Evolutionary conservation across 2,797 vertebrate species (phyloP).

Genomic region (Parambassis ranga): DNA sequence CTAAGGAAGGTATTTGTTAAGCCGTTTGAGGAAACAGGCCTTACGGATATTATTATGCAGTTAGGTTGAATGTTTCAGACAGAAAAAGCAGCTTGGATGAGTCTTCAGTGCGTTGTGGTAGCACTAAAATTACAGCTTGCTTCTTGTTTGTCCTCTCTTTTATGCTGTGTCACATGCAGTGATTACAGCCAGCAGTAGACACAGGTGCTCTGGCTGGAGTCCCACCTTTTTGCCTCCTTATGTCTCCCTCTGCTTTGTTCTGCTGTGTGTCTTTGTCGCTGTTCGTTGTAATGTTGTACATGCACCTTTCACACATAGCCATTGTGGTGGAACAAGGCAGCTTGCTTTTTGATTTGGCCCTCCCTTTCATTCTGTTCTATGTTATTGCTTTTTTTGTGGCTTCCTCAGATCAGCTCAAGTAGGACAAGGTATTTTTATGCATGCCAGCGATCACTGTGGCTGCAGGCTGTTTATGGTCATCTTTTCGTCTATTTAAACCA

Average conservation of each 20-base stretch:
- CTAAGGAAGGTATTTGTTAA: neutral
- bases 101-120: neutral
- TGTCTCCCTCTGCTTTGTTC: conserved; percentile 26
- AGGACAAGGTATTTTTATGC: neutral
- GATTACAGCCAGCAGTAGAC: conserved; percentile 22
- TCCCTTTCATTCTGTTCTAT: neutral
- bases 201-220: conserved; percentile 47
- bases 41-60: neutral
- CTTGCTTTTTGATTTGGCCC: neutral
- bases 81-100: neutral
- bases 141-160: conserved; percentile 23
- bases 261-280: conserved; percentile 5
- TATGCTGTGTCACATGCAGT: conserved; percentile 17
- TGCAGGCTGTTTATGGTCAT: no score
- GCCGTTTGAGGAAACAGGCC: neutral
- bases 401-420: neutral
- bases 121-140: conserved; percentile 12
- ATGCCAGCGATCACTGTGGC: neutral
- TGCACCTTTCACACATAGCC: neutral
- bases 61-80: neutral
- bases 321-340: neutral
- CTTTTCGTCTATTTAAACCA: no score
- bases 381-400: neutral
- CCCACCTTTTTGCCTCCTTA: conserved; percentile 36
- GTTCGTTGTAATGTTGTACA: conserved; percentile 6